These are phyloP conservation scores for Heliornis fulica DNA, from an alignment of 2,113 vertebrate species.

Conservation along the genomic window DNA sequence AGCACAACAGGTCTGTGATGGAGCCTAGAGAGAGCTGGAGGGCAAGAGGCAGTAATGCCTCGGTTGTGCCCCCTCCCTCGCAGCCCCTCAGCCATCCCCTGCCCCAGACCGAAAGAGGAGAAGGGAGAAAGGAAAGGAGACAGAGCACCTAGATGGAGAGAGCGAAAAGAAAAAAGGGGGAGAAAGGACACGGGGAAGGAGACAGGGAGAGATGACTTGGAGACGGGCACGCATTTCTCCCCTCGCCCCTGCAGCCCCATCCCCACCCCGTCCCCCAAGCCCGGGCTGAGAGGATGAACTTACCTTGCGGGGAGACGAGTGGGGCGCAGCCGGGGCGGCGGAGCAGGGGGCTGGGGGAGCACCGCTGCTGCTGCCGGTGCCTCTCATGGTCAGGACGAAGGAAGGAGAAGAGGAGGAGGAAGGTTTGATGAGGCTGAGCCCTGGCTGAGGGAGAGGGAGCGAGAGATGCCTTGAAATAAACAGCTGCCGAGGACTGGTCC, in stretches of 20 bases:
- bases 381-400: constrained; percentile 69
- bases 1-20: constrained; percentile 69
- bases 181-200: constrained; percentile 55
- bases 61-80: not conserved
- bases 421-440: constrained; percentile 34
- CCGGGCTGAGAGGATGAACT: constrained; percentile 12
- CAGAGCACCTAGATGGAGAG: not conserved
- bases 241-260: not conserved
- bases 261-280: not conserved
- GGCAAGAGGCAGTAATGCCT: not conserved
- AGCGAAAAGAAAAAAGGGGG: not conserved
- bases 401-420: constrained; percentile 37
- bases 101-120: not conserved
- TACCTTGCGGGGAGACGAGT: constrained; percentile 40
- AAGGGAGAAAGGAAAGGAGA: not conserved
- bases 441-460: constrained; percentile 42
- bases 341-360: not conserved
- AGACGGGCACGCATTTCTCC: not conserved
- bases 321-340: constrained; percentile 14
- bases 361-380: constrained; percentile 51
- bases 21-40: constrained; percentile 40
- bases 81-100: not conserved
- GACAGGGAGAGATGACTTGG: not conserved
- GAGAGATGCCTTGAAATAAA: constrained; percentile 64
- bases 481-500: constrained; percentile 54